phyloP scores from a whole-genome alignment of 1,140 invertebrate genomes.

The Tetramorium alpestre region DNA sequence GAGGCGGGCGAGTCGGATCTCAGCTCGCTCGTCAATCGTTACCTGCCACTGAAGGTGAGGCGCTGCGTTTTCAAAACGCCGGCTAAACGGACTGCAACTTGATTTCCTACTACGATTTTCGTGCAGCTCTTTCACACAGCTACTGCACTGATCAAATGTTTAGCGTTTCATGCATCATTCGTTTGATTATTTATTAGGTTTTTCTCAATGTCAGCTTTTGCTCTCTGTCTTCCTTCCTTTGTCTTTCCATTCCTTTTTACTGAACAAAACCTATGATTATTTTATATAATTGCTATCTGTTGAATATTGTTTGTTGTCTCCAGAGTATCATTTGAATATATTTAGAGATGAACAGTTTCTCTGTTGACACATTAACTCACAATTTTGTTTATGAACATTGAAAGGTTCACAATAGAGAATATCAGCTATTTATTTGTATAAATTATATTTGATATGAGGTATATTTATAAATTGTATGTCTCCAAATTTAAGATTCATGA shows the following conservation, averaged over 20 bases:
- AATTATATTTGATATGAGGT: slow-evolving; percentile 27
- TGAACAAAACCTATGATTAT: neutral
- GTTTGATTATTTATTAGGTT: neutral
- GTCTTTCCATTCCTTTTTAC: neutral
- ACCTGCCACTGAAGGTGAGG: slow-evolving; percentile 90
- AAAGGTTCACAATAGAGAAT: neutral
- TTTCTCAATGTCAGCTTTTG: neutral
- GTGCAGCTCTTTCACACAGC: slow-evolving; percentile 61
- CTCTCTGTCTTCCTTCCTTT: neutral
- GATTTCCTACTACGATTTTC: slow-evolving; percentile 86
- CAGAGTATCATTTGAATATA: neutral
- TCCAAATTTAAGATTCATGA: slow-evolving; percentile 86
- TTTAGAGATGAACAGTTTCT: neutral
- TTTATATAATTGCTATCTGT: neutral
- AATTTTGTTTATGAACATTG: slow-evolving; percentile 15
- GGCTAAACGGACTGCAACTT: slow-evolving; percentile 86
- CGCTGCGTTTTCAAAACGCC: slow-evolving; percentile 48
- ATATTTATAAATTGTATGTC: neutral
- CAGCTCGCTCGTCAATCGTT: slow-evolving; percentile 89
- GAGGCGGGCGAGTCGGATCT: slow-evolving; percentile 88
- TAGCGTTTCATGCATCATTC: slow-evolving; percentile 32
- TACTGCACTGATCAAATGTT: slow-evolving; percentile 83
- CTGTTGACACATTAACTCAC: neutral
- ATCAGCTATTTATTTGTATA: neutral
- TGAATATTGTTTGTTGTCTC: neutral